Conservation (phyloP, 2,113 vertebrate genomes). For the Hippocampus zosterae region DNA sequence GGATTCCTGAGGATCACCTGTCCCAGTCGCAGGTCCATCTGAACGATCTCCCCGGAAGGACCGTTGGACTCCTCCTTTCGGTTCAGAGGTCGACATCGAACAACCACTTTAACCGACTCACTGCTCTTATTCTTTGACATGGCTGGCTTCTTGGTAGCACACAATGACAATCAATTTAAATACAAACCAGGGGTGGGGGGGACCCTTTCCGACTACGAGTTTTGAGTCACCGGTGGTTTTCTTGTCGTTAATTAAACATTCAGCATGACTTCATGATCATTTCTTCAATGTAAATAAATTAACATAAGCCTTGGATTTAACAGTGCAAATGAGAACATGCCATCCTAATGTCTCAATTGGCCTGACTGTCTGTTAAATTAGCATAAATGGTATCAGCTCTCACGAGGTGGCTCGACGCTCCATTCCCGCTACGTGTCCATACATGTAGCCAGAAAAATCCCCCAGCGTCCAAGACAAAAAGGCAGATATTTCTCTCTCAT, state of each 20-base stretch:
- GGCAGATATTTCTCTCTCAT: neutral
- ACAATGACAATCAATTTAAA: slow-evolving; percentile 1
- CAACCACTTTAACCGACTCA: slow-evolving; percentile 92
- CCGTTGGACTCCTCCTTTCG: slow-evolving; percentile 81
- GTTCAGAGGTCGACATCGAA: slow-evolving; percentile 88
- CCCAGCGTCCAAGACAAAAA: slow-evolving; percentile 14
- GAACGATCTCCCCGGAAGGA: slow-evolving; percentile 72
- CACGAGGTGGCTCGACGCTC: slow-evolving; percentile 49
- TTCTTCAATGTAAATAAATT: slow-evolving; percentile 12
- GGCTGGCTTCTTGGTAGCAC: slow-evolving; percentile 51
- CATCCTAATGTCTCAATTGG: slow-evolving; percentile 26
- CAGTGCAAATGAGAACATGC: slow-evolving; percentile 11
- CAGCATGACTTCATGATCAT: slow-evolving; percentile 22
- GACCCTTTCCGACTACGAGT: neutral
- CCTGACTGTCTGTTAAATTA: slow-evolving; percentile 35
- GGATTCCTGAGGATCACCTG: slow-evolving; percentile 91
- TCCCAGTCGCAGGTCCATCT: slow-evolving; percentile 87
- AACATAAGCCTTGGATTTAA: slow-evolving; percentile 5
- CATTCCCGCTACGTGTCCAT: slow-evolving; percentile 30
- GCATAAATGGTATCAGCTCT: slow-evolving; percentile 44
- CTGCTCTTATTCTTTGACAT: slow-evolving; percentile 82
- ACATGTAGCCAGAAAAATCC: slow-evolving; percentile 22
- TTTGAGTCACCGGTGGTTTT: slow-evolving; percentile 21
- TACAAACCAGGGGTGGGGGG: neutral
- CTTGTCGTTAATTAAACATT: slow-evolving; percentile 29